These are phyloP conservation scores for Gouania willdenowi DNA, from an alignment of 2,797 vertebrate species.

Conservation along the genomic window DNA sequence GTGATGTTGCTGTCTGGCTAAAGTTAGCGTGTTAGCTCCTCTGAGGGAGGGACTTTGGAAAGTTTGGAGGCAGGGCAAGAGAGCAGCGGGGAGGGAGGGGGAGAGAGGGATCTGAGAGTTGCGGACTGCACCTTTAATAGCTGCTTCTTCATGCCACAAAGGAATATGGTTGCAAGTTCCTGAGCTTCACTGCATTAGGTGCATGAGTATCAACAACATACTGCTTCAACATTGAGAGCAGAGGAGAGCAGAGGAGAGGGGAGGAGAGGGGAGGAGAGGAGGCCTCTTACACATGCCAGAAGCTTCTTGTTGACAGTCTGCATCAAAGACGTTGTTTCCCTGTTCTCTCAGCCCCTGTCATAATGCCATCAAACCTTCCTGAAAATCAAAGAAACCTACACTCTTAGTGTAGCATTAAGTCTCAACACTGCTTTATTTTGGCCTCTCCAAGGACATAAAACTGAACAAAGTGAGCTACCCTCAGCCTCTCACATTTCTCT, in stretches of 20 bases:
- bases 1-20: too few relatives aligned
- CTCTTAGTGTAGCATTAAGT: slow-evolving; percentile 45
- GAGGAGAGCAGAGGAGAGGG: slow-evolving; percentile 5
- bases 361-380: slow-evolving; percentile 58
- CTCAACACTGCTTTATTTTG: slow-evolving; percentile 29
- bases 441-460: slow-evolving; percentile 44
- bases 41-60: too few relatives aligned
- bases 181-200: too few relatives aligned
- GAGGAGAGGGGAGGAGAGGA: slow-evolving; percentile 14
- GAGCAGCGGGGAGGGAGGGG: too few relatives aligned
- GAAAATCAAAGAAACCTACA: slow-evolving; percentile 58
- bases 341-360: slow-evolving; percentile 60
- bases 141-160: too few relatives aligned
- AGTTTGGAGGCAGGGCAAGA: too few relatives aligned
- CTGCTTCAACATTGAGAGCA: too few relatives aligned
- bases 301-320: slow-evolving; percentile 59
- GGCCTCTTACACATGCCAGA: slow-evolving; percentile 50
- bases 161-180: too few relatives aligned
- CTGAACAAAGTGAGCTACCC: slow-evolving; percentile 48
- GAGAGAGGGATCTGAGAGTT: too few relatives aligned
- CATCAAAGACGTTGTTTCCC: slow-evolving; percentile 59
- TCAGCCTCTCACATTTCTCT: slow-evolving; percentile 30
- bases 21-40: too few relatives aligned
- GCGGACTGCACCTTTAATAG: too few relatives aligned
- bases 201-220: too few relatives aligned